Evolutionary conservation across 1,140 invertebrate species (phyloP).

Genomic region (Teleopsis dalmanni): DNA sequence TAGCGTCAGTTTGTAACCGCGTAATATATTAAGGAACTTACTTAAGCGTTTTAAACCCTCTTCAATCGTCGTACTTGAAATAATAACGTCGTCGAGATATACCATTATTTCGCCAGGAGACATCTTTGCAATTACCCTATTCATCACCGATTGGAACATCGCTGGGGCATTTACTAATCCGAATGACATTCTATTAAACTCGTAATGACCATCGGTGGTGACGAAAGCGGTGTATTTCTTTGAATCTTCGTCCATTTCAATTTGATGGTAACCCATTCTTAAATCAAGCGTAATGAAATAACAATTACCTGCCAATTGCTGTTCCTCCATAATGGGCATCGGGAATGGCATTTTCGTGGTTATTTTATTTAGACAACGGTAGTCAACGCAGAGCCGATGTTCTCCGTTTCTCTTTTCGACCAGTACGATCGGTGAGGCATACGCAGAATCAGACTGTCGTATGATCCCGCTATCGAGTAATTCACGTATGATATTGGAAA

Average conservation of each 20-base stretch:
- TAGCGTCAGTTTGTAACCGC: not conserved
- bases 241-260: slow-evolving; percentile 31
- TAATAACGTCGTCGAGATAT: too few species aligned
- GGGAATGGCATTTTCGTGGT: slow-evolving; percentile 24
- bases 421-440: slow-evolving; percentile 44
- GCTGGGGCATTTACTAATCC: slow-evolving; percentile 26
- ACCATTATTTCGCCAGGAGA: slow-evolving; percentile 8
- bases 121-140: slow-evolving; percentile 1
- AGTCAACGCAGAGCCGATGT: slow-evolving; percentile 39
- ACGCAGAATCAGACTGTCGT: slow-evolving; percentile 20
- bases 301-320: too few species aligned
- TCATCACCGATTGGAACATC: slow-evolving; percentile 45
- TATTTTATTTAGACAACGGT: slow-evolving; percentile 42
- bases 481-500: slow-evolving; percentile 14
- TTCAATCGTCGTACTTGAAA: slow-evolving; percentile 10
- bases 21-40: not conserved
- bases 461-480: slow-evolving; percentile 20
- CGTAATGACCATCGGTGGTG: slow-evolving; percentile 24
- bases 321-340: slow-evolving; percentile 27
- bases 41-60: not conserved
- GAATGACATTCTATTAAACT: slow-evolving; percentile 23
- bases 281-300: too few species aligned
- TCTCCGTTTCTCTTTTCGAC: slow-evolving; percentile 30
- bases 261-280: too few species aligned
- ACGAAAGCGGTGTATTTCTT: slow-evolving; percentile 44